These are phyloP conservation scores for Bombus breviceps DNA, from an alignment of 1,140 invertebrate genomes.

Conservation along the genomic window DNA sequence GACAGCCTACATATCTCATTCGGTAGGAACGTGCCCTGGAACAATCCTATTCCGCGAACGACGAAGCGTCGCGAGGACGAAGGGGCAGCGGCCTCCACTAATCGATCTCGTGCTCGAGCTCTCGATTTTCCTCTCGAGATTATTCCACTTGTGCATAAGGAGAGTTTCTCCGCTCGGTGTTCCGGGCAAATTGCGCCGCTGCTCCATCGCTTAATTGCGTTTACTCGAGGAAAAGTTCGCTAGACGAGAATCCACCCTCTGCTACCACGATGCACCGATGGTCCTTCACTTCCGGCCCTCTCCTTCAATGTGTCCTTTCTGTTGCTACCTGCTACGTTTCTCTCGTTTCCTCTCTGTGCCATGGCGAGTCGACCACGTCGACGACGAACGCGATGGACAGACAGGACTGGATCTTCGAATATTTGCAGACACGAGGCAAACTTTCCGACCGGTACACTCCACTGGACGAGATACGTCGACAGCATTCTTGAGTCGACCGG, in stretches of 20 bases:
- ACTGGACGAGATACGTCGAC: background rate
- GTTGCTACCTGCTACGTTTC: background rate
- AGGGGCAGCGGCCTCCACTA: slow-evolving; percentile 11
- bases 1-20: too few relatives aligned
- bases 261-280: slow-evolving; percentile 18
- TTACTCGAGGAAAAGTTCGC: slow-evolving; percentile 58
- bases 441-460: background rate
- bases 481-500: background rate
- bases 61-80: slow-evolving; percentile 1
- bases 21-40: too few relatives aligned
- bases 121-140: slow-evolving; percentile 56
- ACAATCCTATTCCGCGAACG: background rate
- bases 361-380: slow-evolving; percentile 2
- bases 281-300: background rate
- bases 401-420: slow-evolving; percentile 40
- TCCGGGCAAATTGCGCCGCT: slow-evolving; percentile 50
- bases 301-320: slow-evolving; percentile 3
- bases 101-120: slow-evolving; percentile 38
- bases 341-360: background rate
- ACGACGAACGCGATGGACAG: background rate
- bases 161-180: slow-evolving; percentile 44
- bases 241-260: slow-evolving; percentile 8
- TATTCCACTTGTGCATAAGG: slow-evolving; percentile 48
- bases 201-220: slow-evolving; percentile 59
- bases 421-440: slow-evolving; percentile 41